A percentile compares a stretch with the other conserved stretches of the same genome.
These are phyloP conservation scores for Chrysomallon squamiferum DNA, from an alignment of 1,140 invertebrate genomes.

Conservation along the genomic window DNA sequence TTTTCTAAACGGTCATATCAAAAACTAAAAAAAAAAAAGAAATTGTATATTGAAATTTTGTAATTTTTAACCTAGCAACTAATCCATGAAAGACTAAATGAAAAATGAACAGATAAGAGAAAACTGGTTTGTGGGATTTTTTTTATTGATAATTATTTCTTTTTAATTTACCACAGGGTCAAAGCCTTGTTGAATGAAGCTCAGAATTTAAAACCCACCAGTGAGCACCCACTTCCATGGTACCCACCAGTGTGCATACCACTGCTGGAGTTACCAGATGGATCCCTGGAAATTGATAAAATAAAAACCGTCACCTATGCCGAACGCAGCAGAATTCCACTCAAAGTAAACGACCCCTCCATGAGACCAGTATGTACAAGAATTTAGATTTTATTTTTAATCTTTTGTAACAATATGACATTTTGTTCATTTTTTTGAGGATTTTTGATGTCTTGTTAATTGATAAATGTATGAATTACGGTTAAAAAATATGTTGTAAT, in stretches of 20 bases:
- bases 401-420: background rate
- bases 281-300: conserved; percentile 23
- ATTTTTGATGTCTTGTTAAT: no score
- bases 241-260: conserved; percentile 74
- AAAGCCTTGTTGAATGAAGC: conserved; percentile 66
- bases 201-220: conserved; percentile 68
- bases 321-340: conserved; percentile 58
- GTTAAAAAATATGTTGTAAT: no score
- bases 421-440: background rate
- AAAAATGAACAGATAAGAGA: no score
- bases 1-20: no score
- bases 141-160: no score
- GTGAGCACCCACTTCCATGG: conserved; percentile 77
- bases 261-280: conserved; percentile 56
- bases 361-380: conserved; percentile 51
- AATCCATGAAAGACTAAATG: no score
- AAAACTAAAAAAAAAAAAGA: no score
- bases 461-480: no score
- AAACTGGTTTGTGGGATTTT: no score
- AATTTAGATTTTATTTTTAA: background rate
- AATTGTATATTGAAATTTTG: no score
- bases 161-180: no score
- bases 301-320: conserved; percentile 58
- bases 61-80: no score
- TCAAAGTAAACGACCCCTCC: conserved; percentile 58